A percentile compares a stretch with the other conserved stretches of the same genome.
Evolutionary conservation across 2,797 vertebrate species (phyloP).

Genomic region (Heteromormyrus szaboi): DNA sequence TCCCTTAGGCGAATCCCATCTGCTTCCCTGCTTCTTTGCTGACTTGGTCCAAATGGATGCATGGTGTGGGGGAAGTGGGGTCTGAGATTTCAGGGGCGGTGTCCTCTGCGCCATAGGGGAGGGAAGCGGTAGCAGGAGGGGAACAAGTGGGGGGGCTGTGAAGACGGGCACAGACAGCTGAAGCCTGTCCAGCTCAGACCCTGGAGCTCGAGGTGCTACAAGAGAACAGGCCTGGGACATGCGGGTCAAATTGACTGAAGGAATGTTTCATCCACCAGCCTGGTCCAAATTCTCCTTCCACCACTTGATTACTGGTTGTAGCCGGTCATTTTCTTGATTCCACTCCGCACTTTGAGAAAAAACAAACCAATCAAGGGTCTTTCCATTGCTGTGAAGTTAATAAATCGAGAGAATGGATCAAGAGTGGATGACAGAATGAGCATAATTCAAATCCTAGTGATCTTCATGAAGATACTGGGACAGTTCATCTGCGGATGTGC

Average conservation of each 20-base stretch:
- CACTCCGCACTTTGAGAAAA: not conserved
- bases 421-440: not conserved
- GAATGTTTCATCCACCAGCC: not conserved
- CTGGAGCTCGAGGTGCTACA: not conserved
- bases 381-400: not conserved
- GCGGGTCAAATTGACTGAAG: not conserved
- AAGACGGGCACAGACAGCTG: not conserved
- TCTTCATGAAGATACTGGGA: not conserved
- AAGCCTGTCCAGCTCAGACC: not conserved
- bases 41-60: not conserved
- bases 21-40: not conserved
- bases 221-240: not conserved
- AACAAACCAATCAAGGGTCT: not conserved
- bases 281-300: not conserved
- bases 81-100: not conserved
- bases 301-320: not conserved
- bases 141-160: not conserved
- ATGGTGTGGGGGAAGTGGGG: not conserved
- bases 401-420: not conserved
- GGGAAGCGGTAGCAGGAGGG: not conserved
- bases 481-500: not conserved
- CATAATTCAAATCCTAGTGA: not conserved
- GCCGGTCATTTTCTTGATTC: not conserved
- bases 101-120: not conserved
- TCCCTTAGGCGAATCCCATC: not conserved